Evolutionary conservation across 2,113 vertebrate species (phyloP), one percentile per base, ranked within the genome.

Genomic region (Mustelus asterias): DNA sequence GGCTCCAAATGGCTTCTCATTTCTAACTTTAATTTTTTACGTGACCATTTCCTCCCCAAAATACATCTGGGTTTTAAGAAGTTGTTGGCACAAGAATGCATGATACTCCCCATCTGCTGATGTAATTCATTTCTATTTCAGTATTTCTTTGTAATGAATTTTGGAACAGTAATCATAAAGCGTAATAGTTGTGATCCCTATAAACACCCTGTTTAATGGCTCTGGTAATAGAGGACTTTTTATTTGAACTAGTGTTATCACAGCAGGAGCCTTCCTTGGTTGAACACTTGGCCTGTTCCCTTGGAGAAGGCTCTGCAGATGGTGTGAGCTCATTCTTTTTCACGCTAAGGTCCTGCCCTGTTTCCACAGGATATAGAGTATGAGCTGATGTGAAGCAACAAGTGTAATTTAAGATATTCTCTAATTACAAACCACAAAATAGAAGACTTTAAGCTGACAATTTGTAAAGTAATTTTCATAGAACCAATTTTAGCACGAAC

Each of bases 61-160:
- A 95, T 54, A 95, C 41, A 72, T 95, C n/a, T 72, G 94, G 67
- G 20, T 70, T 95, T 72, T 29, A 95, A 95, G 29, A 95, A 95
- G 63, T 70, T 94, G 63, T 94, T 72, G 65, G 93, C 93, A 95
- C 67, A 48, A 41, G 94, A 72, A 72, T 7, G 37, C 11, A 76
- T 54, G 94, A 54, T 69, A 72, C 67, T 76, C 93, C 20, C 94
- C 94, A 95, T 33, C 94, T 72, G 69, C 72, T 95, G 67, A 54
- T 95, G 94, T 76, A 95, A 95, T 95, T 95, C 54, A 95, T 95
- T 95, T 95, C 67, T 95, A 95, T 95, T 95, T 95, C 69, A 95
- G 94, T 72, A 95, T 29, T 72, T 48, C 94, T 95, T 95, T 95
- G 94, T 54, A 95, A 95, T 95, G 9, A 95, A 95, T 95, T 72